A percentile compares a stretch with the other conserved stretches of the same genome.
These are phyloP conservation scores for Apocrypta bakeri DNA, from an alignment of 1,140 invertebrate genomes.

Conservation along the genomic window DNA sequence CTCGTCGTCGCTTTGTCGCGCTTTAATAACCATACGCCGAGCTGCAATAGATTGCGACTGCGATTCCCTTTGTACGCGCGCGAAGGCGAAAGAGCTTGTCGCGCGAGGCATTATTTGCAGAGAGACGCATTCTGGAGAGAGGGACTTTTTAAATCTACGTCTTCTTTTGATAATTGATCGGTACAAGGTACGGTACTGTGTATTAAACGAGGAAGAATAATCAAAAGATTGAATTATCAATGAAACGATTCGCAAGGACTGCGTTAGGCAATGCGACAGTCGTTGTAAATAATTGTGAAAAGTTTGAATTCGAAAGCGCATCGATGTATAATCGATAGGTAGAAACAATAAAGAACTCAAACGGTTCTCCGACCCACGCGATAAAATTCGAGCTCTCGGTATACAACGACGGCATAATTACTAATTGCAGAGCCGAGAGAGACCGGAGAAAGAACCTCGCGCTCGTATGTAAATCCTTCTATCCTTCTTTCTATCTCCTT, in stretches of 20 bases:
- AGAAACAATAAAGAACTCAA: not conserved
- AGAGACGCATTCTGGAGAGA: not conserved
- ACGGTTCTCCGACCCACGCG: not conserved
- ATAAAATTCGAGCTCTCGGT: slow-evolving; percentile 23
- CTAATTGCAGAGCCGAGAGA: slow-evolving; percentile 18
- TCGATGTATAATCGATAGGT: not conserved
- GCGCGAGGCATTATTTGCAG: slow-evolving; percentile 15
- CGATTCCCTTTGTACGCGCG: slow-evolving; percentile 32
- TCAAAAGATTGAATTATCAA: too few species aligned
- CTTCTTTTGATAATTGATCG: too few species aligned
- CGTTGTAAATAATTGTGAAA: not conserved
- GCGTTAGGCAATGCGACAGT: too few species aligned
- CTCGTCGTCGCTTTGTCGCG: slow-evolving; percentile 21
- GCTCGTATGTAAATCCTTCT: slow-evolving; percentile 29
- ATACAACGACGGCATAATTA: slow-evolving; percentile 27
- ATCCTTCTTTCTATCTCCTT: too few species aligned
- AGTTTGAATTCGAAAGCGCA: not conserved
- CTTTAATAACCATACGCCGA: slow-evolving; percentile 37
- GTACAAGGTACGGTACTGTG: too few species aligned
- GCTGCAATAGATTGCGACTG: slow-evolving; percentile 31
- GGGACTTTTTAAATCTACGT: not conserved
- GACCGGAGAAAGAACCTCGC: not conserved
- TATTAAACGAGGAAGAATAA: too few species aligned
- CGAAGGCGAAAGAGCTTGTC: slow-evolving; percentile 37
- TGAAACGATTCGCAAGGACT: too few species aligned